Percentiles rank a stretch among this genome's conserved stretches.
Evolutionary conservation across 2,797 vertebrate genomes (phyloP).

Genomic region (Serranus cabrilla): DNA sequence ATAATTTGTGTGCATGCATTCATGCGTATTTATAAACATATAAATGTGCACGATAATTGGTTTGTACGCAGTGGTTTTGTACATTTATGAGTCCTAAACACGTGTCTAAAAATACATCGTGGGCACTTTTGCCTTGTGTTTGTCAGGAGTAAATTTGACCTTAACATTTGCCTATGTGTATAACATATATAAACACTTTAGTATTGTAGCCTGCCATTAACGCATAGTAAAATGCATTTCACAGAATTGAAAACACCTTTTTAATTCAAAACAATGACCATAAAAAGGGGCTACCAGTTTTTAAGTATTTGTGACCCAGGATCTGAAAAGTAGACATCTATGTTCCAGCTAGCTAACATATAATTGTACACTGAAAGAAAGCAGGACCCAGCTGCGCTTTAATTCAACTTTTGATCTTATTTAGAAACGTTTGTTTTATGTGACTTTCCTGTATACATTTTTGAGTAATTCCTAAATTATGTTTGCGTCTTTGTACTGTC

Average conservation of each 20-base stretch:
- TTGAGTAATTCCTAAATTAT: constrained; percentile 38
- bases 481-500: constrained; percentile 28
- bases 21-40: neutral
- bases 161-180: neutral
- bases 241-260: neutral
- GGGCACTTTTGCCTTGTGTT: neutral
- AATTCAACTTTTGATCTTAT: constrained; percentile 42
- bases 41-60: neutral
- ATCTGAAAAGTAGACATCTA: constrained; percentile 6
- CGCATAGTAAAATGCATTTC: neutral
- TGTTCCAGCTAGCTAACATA: neutral
- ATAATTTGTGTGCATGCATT: neutral
- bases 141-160: neutral
- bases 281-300: neutral
- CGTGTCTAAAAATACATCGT: neutral
- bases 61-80: constrained; percentile 2
- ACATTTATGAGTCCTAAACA: neutral
- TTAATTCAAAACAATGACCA: constrained; percentile 3
- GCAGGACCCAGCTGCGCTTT: constrained; percentile 1
- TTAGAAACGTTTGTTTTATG: constrained; percentile 32
- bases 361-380: constrained; percentile 17
- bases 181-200: neutral
- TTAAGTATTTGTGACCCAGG: neutral
- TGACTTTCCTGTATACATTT: constrained; percentile 48
- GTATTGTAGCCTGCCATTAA: neutral